phyloP scores from a whole-genome alignment of 2,888 invertebrate genomes.

The Selenia dentaria region DNA sequence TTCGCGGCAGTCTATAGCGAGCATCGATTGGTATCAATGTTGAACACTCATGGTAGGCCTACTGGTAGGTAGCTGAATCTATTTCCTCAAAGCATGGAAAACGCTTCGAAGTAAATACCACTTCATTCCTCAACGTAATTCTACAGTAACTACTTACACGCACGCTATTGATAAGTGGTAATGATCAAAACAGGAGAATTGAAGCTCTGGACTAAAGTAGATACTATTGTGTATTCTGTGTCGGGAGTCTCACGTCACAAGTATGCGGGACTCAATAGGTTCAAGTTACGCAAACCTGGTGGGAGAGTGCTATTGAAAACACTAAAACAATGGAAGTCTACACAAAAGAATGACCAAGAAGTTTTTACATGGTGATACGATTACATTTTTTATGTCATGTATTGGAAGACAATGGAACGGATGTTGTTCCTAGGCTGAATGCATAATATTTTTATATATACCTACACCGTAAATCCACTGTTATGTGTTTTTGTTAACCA shows the following conservation, averaged over 20 bases:
- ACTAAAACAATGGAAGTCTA: slow-evolving; percentile 28
- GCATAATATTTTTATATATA: not conserved
- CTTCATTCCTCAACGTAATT: too few relatives aligned
- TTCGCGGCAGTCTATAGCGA: too few relatives aligned
- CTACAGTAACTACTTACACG: too few relatives aligned
- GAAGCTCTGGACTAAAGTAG: not conserved
- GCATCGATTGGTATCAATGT: too few relatives aligned
- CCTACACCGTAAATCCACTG: too few relatives aligned
- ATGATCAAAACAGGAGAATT: too few relatives aligned
- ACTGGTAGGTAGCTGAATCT: too few relatives aligned
- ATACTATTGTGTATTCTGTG: not conserved
- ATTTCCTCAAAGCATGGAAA: too few relatives aligned
- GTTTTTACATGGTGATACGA: slow-evolving; percentile 16
- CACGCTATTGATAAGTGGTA: too few relatives aligned
- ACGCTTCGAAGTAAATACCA: too few relatives aligned
- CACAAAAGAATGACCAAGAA: slow-evolving; percentile 31
- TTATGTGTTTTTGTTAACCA: too few relatives aligned
- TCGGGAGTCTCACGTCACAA: slow-evolving; percentile 12
- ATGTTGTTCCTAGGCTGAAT: not conserved
- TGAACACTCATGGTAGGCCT: too few relatives aligned
- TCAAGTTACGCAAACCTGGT: slow-evolving; percentile 28
- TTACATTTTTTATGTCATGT: slow-evolving; percentile 20
- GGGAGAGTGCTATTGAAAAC: slow-evolving; percentile 24
- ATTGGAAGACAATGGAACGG: slow-evolving; percentile 25
- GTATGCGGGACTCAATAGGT: slow-evolving; percentile 13